phyloP scores from a whole-genome alignment of 2,888 invertebrate species.

The Volucella inanis region DNA sequence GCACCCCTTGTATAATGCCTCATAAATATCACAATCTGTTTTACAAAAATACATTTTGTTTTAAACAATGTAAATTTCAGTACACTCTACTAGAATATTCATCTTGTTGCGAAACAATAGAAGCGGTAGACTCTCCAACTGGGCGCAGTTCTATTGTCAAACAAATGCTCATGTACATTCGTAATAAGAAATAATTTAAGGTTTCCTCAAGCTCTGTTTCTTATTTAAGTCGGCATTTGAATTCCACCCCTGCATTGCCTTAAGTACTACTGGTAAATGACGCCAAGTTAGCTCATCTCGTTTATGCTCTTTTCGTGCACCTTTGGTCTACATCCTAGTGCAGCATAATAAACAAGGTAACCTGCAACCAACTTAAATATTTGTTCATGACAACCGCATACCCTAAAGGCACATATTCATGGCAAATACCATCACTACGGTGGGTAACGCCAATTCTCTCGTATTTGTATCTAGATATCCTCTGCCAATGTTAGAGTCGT shows the following conservation, averaged over 20 bases:
- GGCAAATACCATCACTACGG: conserved; percentile 9
- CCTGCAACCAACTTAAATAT: conserved; percentile 64
- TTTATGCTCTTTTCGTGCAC: conserved; percentile 20
- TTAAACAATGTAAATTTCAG: no score
- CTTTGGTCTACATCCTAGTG: conserved; percentile 5
- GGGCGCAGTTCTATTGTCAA: no score
- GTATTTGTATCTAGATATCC: not conserved
- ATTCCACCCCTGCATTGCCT: conserved; percentile 2
- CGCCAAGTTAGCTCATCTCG: conserved; percentile 7
- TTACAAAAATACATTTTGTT: no score
- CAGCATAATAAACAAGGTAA: conserved; percentile 41
- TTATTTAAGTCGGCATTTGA: not conserved
- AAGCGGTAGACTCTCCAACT: no score
- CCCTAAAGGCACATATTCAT: conserved; percentile 51
- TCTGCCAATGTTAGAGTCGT: not conserved
- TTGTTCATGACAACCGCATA: conserved; percentile 52
- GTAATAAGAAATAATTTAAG: not conserved
- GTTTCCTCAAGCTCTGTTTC: not conserved
- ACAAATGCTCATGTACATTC: no score
- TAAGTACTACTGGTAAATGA: not conserved
- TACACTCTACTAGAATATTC: no score
- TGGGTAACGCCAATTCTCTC: conserved; percentile 31
- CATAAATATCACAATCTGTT: no score
- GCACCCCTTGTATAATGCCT: no score
- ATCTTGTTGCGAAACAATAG: no score